Evolutionary conservation across 2,113 vertebrate species (phyloP).

Genomic region (Ginglymostoma cirratum): DNA sequence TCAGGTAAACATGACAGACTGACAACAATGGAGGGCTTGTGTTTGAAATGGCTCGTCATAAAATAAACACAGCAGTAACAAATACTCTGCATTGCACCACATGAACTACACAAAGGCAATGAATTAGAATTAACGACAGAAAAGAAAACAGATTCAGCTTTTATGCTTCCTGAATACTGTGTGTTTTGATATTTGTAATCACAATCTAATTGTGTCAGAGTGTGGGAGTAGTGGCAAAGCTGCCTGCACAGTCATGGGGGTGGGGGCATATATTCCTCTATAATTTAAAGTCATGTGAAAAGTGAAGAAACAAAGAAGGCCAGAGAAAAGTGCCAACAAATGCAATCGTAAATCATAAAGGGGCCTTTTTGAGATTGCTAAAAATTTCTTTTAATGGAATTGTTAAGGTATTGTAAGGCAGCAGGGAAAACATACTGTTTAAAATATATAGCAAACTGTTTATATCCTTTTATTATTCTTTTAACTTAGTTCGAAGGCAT

Average conservation of each 20-base stretch:
- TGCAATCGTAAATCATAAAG: background rate
- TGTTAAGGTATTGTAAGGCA: background rate
- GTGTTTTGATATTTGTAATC: background rate
- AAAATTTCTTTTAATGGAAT: background rate
- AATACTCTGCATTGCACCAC: background rate
- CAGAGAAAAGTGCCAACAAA: background rate
- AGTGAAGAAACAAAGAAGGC: background rate
- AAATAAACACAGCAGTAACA: constrained; percentile 12
- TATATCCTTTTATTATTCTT: too few species aligned
- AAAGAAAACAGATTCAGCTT: background rate
- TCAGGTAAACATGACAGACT: background rate
- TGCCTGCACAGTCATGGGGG: background rate
- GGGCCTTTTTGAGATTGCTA: background rate
- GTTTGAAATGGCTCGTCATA: background rate
- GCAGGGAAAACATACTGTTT: background rate
- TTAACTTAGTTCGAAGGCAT: too few species aligned
- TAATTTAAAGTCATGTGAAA: background rate
- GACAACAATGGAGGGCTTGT: background rate
- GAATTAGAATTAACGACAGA: background rate
- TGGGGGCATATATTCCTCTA: background rate
- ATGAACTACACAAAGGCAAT: background rate
- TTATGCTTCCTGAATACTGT: background rate
- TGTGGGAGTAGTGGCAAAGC: background rate
- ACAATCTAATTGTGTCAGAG: background rate
- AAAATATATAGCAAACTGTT: background rate